Evolutionary conservation across 1,140 invertebrate species (phyloP).

Genomic region (Ladona fulva): DNA sequence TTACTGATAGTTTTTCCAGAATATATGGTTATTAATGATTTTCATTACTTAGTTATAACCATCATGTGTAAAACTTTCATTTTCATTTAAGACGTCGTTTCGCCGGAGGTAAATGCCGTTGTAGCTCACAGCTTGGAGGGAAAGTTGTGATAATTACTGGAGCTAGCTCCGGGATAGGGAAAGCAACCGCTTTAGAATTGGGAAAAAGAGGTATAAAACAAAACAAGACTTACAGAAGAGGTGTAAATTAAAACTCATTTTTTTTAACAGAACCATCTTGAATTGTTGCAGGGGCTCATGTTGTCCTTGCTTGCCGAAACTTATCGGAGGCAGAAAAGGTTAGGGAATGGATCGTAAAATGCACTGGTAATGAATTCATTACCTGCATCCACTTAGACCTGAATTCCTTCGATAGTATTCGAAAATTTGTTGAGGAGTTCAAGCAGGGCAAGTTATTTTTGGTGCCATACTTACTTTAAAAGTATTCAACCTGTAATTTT

Average conservation of each 20-base stretch:
- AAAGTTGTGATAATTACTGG: conserved; percentile 52
- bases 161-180: conserved; percentile 50
- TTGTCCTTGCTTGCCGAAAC: conserved; percentile 45
- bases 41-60: no score
- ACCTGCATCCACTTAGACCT: conserved; percentile 31
- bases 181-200: conserved; percentile 41
- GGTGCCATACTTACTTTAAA: conserved; percentile 12
- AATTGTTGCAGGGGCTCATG: conserved; percentile 35
- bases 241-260: not conserved
- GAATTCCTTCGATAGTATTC: conserved; percentile 29
- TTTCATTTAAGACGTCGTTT: conserved; percentile 29
- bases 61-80: no score
- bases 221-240: not conserved
- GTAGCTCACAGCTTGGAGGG: conserved; percentile 31
- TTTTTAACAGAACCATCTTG: not conserved
- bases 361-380: conserved; percentile 31
- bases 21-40: no score
- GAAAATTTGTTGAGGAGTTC: conserved; percentile 30
- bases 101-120: conserved; percentile 23
- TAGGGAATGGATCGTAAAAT: conserved; percentile 33
- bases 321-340: conserved; percentile 37
- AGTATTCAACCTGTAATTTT: conserved; percentile 16
- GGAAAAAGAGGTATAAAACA: conserved; percentile 30
- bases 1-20: no score
- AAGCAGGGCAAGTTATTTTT: conserved; percentile 24